Conservation (phyloP, 2,113 vertebrate genomes). For the Lasiurus borealis region DNA sequence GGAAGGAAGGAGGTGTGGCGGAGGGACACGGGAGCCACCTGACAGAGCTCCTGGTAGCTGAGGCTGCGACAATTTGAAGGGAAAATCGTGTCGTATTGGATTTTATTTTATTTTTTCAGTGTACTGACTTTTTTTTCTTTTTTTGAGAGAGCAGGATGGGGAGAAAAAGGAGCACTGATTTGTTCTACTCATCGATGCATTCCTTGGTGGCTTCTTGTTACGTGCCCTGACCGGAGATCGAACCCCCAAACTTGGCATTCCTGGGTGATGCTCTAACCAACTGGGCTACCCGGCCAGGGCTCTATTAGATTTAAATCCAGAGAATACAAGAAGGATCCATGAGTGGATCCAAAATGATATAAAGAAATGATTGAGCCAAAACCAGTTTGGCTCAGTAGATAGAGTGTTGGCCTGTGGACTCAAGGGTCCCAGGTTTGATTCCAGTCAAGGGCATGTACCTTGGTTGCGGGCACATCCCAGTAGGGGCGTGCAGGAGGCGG, state of each 20-base stretch:
- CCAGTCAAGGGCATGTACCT: too few species aligned
- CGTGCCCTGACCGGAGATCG: neutral
- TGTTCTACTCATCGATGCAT: neutral
- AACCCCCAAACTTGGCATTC: neutral
- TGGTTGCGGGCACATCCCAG: too few species aligned
- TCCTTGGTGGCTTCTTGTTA: neutral
- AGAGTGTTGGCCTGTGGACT: too few species aligned
- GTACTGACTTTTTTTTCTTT: neutral
- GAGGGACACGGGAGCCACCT: neutral
- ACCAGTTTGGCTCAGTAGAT: too few species aligned
- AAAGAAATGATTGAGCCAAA: neutral
- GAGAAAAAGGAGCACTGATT: neutral
- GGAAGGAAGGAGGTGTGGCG: neutral
- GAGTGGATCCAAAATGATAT: neutral
- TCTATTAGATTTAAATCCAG: neutral
- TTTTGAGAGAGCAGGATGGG: neutral
- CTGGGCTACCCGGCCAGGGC: neutral
- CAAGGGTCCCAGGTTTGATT: too few species aligned
- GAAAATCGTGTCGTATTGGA: neutral
- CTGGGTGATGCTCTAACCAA: neutral
- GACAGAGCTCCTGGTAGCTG: neutral
- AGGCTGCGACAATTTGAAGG: neutral
- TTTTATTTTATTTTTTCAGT: neutral
- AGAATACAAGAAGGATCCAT: neutral
- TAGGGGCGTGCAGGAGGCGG: too few species aligned